phyloP scores from a whole-genome alignment of 2,113 vertebrate species.

The Eupsittula cactorum region DNA sequence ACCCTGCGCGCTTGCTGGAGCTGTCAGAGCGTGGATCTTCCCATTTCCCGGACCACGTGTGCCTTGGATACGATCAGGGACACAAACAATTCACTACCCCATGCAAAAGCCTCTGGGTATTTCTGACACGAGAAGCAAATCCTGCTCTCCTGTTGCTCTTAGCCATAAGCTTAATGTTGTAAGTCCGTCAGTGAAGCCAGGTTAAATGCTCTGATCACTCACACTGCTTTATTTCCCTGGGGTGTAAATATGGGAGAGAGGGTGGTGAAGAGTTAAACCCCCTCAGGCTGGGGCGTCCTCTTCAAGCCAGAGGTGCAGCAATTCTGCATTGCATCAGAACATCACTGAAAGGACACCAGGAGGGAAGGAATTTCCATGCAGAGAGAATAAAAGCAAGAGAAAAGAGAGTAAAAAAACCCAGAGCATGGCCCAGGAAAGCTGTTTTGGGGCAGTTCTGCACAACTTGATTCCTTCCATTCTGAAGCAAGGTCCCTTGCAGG shows the following conservation, averaged over 20 bases:
- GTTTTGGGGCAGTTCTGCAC: background rate
- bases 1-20: background rate
- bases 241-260: fast-evolving
- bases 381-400: fast-evolving
- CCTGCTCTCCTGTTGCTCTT: background rate
- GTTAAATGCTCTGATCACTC: background rate
- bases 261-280: background rate
- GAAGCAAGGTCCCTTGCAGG: background rate
- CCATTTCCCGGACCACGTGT: background rate
- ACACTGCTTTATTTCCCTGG: background rate
- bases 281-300: too few relatives aligned
- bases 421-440: fast-evolving
- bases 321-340: too few relatives aligned
- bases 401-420: background rate
- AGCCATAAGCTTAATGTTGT: background rate
- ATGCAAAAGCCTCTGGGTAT: background rate
- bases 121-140: background rate
- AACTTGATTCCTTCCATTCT: background rate
- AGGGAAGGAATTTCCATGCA: background rate
- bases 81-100: background rate
- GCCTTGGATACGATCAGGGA: background rate
- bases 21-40: background rate
- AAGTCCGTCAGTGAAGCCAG: background rate
- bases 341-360: background rate
- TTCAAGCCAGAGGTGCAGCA: background rate